Conservation (phyloP, 2,113 vertebrate genomes). For the Pipra filicauda region DNA sequence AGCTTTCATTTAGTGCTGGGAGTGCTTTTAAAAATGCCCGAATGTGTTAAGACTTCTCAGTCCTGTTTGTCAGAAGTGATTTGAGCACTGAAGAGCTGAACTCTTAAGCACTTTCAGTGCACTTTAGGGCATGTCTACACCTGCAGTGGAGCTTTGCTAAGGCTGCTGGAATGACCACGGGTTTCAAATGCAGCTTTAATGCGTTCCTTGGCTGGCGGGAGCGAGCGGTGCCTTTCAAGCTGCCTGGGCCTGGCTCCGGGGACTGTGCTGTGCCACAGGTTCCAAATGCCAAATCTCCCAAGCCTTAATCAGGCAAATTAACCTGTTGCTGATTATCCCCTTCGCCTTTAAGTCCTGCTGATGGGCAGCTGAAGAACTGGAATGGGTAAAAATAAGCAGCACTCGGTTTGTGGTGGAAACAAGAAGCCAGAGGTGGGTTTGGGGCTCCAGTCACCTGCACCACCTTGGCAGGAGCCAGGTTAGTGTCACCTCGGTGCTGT, state of each 20-base stretch:
- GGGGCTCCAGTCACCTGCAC: neutral
- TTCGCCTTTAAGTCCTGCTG: neutral
- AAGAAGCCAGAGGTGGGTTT: neutral
- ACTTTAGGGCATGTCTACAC: neutral
- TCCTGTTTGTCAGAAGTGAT: neutral
- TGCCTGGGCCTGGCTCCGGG: neutral
- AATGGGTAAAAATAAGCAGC: fast-evolving
- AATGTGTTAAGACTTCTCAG: neutral
- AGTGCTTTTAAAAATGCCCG: neutral
- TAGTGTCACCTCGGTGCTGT: fast-evolving
- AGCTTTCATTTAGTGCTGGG: neutral
- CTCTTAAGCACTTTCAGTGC: neutral
- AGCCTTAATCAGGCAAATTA: neutral
- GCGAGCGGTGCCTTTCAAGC: neutral
- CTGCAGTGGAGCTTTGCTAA: neutral
- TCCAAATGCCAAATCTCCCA: neutral
- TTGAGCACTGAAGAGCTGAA: neutral
- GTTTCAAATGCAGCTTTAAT: neutral
- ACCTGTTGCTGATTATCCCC: neutral
- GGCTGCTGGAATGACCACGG: neutral
- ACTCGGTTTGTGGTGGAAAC: fast-evolving
- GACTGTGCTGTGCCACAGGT: fast-evolving
- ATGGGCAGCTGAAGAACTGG: neutral
- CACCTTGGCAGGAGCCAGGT: neutral
- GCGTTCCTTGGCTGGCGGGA: neutral